phyloP scores from a whole-genome alignment of 2,888 invertebrate species.

The Harmothoe impar region DNA sequence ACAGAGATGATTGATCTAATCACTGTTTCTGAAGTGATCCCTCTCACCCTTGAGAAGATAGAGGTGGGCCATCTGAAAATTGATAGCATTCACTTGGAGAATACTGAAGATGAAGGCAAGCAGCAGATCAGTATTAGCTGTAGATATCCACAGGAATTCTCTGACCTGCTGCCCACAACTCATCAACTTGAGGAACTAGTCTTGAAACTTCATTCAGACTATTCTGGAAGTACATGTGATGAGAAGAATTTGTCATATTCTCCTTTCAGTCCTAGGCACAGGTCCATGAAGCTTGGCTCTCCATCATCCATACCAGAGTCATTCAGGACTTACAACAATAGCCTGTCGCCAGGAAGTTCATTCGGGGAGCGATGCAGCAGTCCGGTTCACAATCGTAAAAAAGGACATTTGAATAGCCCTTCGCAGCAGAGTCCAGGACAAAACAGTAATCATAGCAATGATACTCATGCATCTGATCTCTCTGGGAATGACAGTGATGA shows the following conservation, averaged over 20 bases:
- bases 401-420: background rate
- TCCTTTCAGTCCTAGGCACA: background rate
- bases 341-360: background rate
- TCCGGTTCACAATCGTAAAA: background rate
- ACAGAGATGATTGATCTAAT: slow-evolving; percentile 5
- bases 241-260: background rate
- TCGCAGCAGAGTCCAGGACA: background rate
- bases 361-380: background rate
- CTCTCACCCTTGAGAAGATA: background rate
- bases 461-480: background rate
- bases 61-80: slow-evolving; percentile 13
- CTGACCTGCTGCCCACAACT: background rate
- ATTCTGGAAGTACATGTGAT: background rate
- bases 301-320: slow-evolving; percentile 18
- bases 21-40: background rate
- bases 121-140: background rate
- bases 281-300: background rate
- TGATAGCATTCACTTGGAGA: background rate
- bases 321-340: background rate
- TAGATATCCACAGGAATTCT: slow-evolving; percentile 29
- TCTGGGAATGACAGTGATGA: background rate
- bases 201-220: slow-evolving; percentile 27
- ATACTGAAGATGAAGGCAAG: background rate
- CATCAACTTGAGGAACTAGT: background rate
- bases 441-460: background rate